A percentile compares a stretch with the other conserved stretches of the same genome.
Conservation (phyloP, 2,888 invertebrate genomes). For the Strigamia transsilvanica region DNA sequence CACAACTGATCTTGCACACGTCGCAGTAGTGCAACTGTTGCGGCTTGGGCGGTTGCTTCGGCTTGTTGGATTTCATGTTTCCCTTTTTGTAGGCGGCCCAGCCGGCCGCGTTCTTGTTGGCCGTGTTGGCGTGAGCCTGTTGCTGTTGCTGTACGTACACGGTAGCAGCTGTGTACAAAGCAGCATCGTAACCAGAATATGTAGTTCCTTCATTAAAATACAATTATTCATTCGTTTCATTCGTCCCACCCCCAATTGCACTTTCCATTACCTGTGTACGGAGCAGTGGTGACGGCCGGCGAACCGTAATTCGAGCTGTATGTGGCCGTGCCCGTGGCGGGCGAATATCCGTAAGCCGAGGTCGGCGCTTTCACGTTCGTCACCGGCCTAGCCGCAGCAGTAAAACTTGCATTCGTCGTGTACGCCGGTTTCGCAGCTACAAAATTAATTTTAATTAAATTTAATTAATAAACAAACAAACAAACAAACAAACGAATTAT, state of each 20-base stretch:
- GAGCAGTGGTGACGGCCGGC: slow-evolving; percentile 57
- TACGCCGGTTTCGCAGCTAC: slow-evolving; percentile 61
- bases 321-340: slow-evolving; percentile 56
- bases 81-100: slow-evolving; percentile 59
- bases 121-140: slow-evolving; percentile 56
- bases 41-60: slow-evolving; percentile 85
- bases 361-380: slow-evolving; percentile 60
- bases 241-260: not conserved
- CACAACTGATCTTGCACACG: slow-evolving; percentile 98
- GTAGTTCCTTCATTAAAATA: slow-evolving; percentile 34
- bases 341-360: slow-evolving; percentile 56
- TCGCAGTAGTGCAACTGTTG: slow-evolving; percentile 98
- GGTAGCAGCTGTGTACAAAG: slow-evolving; percentile 93
- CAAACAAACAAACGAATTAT: slow-evolving; percentile 32
- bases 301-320: slow-evolving; percentile 58
- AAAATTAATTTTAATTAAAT: slow-evolving; percentile 1
- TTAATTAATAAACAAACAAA: slow-evolving; percentile 53
- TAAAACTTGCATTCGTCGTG: slow-evolving; percentile 60
- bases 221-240: slow-evolving; percentile 51
- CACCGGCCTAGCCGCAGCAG: slow-evolving; percentile 59
- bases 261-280: slow-evolving; percentile 60
- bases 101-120: slow-evolving; percentile 57
- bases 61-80: slow-evolving; percentile 70
- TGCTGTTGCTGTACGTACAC: slow-evolving; percentile 89
- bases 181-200: slow-evolving; percentile 85